Conservation (phyloP, 2,113 vertebrate genomes). For the Sminthopsis crassicaudata region DNA sequence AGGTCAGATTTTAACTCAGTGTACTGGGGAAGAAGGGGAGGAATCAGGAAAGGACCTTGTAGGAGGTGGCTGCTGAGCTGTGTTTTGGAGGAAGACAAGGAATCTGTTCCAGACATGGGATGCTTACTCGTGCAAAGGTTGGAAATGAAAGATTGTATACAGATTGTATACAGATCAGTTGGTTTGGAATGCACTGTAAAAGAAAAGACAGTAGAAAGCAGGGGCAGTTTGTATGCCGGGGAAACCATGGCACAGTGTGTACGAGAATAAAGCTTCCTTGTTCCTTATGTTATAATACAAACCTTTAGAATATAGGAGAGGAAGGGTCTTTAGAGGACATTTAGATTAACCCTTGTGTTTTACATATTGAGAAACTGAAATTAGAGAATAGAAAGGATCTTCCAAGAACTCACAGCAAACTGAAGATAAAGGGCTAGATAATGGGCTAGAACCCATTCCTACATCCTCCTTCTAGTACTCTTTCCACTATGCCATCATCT, state of each 20-base stretch:
- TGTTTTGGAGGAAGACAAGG: neutral
- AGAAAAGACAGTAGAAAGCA: neutral
- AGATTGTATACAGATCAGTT: neutral
- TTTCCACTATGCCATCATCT: neutral
- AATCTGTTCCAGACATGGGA: neutral
- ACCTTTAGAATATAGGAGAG: neutral
- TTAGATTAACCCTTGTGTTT: neutral
- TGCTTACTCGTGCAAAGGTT: neutral
- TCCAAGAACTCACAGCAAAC: neutral
- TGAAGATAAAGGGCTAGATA: neutral
- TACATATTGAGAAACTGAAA: neutral
- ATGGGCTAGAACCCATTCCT: neutral
- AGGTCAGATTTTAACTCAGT: neutral
- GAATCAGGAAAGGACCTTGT: neutral
- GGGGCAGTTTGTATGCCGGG: neutral
- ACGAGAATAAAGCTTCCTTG: neutral
- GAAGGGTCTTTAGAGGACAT: neutral
- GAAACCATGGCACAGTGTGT: neutral
- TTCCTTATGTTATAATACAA: neutral
- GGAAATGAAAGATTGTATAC: neutral
- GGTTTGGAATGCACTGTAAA: neutral
- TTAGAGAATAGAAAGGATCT: neutral
- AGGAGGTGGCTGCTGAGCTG: neutral
- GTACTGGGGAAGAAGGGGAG: neutral
- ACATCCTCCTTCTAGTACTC: neutral